A percentile compares a stretch with the other conserved stretches of the same genome.
These are phyloP conservation scores for Phrixothrix hirtus DNA, from an alignment of 2,888 invertebrate genomes.

Conservation along the genomic window DNA sequence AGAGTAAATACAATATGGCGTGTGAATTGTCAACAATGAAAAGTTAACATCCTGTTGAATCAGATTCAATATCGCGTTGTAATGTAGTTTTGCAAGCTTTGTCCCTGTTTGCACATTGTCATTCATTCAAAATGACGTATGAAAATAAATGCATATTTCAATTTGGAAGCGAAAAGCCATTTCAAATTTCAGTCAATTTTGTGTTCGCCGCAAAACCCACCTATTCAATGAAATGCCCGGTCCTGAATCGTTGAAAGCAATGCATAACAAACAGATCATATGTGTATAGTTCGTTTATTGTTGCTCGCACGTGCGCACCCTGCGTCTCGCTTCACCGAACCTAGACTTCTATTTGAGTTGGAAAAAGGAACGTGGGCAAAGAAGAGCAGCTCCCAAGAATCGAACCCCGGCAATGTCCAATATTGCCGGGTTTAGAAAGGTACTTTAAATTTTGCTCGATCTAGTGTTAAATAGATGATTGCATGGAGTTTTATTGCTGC, in stretches of 20 bases:
- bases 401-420: too few relatives aligned
- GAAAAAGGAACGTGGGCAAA: neutral
- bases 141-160: conserved; percentile 24
- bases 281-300: conserved; percentile 18
- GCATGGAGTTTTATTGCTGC: too few relatives aligned
- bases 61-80: conserved; percentile 1
- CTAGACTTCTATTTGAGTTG: neutral
- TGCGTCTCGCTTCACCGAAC: conserved; percentile 2
- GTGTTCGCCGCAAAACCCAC: conserved; percentile 23
- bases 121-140: conserved; percentile 5
- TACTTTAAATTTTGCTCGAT: too few relatives aligned
- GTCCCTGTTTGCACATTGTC: conserved; percentile 4
- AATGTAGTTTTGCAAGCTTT: neutral
- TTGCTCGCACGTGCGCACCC: conserved; percentile 8
- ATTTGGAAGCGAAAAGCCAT: conserved; percentile 22
- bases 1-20: neutral
- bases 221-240: conserved; percentile 32
- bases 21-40: conserved; percentile 2
- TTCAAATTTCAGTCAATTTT: conserved; percentile 30
- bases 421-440: too few relatives aligned
- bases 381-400: too few relatives aligned
- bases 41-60: conserved; percentile 11
- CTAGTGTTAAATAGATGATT: too few relatives aligned
- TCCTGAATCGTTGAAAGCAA: conserved; percentile 35
- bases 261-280: conserved; percentile 39